A percentile compares a stretch with the other conserved stretches of the same genome.
phyloP scores from a whole-genome alignment of 2,797 vertebrate genomes.

The Coendou prehensilis region DNA sequence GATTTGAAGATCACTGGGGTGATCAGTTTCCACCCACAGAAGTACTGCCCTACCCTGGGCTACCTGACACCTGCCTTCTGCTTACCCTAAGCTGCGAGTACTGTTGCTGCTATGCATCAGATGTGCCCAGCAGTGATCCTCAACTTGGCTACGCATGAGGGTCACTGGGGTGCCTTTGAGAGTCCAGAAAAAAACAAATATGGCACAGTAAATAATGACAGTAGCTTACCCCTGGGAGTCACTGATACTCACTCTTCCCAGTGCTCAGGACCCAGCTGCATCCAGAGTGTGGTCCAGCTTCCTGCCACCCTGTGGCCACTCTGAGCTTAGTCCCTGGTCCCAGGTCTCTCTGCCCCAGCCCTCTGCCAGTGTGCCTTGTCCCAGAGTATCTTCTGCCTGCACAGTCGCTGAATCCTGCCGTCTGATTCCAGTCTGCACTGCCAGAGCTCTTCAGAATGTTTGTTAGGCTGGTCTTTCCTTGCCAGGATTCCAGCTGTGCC shows the following conservation, averaged over 20 bases:
- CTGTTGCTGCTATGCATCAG: background rate
- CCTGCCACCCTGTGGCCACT: background rate
- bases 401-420: background rate
- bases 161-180: background rate
- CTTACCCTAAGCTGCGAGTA: background rate
- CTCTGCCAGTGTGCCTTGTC: background rate
- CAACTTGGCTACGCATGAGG: background rate
- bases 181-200: background rate
- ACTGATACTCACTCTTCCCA: background rate
- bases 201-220: background rate
- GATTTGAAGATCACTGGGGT: background rate
- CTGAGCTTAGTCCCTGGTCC: background rate
- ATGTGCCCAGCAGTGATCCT: background rate
- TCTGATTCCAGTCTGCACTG: background rate
- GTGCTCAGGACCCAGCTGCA: background rate
- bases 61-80: rapidly evolving
- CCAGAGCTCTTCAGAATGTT: background rate
- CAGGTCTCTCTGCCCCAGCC: background rate
- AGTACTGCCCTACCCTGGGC: background rate
- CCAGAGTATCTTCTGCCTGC: background rate
- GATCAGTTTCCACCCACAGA: background rate
- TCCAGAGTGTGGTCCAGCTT: rapidly evolving
- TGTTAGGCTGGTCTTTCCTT: rapidly evolving
- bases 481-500: background rate
- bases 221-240: background rate